These are phyloP conservation scores for Gymnocephalus cernua DNA, from an alignment of 2,113 vertebrate species.

Conservation along the genomic window DNA sequence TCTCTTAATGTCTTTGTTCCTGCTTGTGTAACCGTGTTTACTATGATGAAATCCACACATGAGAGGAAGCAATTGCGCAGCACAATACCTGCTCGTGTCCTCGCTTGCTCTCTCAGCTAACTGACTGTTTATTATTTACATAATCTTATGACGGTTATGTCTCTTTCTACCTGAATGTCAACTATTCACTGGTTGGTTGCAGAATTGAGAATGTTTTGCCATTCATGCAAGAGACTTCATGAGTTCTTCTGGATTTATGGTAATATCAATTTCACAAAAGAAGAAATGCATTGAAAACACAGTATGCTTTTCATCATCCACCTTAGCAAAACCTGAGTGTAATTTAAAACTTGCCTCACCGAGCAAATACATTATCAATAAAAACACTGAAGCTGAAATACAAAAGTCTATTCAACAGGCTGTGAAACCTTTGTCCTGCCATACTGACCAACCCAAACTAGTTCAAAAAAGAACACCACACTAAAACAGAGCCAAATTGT, in stretches of 20 bases:
- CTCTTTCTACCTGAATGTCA: background rate
- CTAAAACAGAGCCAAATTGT: background rate
- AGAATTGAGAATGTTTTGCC: background rate
- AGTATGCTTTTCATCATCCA: background rate
- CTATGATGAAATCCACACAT: background rate
- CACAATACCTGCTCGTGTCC: conserved; percentile 1
- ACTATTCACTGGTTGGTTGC: background rate
- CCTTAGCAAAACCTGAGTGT: background rate
- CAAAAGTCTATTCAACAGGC: background rate
- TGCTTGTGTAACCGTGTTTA: background rate
- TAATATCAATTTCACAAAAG: background rate
- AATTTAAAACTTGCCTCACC: background rate
- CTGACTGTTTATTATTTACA: background rate
- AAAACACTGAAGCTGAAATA: background rate
- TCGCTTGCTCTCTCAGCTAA: background rate
- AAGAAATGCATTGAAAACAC: background rate
- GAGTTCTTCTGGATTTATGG: background rate
- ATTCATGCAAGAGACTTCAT: background rate
- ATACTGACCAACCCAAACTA: background rate
- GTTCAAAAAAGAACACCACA: background rate
- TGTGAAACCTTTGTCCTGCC: background rate
- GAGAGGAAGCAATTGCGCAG: background rate
- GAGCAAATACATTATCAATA: too few species aligned
- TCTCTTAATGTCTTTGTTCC: background rate
- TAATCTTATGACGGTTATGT: background rate